Evolutionary conservation across 2,888 invertebrate genomes (phyloP), one percentile per base, ranked within the genome.

Genomic region (Protodeltote pygarga): DNA sequence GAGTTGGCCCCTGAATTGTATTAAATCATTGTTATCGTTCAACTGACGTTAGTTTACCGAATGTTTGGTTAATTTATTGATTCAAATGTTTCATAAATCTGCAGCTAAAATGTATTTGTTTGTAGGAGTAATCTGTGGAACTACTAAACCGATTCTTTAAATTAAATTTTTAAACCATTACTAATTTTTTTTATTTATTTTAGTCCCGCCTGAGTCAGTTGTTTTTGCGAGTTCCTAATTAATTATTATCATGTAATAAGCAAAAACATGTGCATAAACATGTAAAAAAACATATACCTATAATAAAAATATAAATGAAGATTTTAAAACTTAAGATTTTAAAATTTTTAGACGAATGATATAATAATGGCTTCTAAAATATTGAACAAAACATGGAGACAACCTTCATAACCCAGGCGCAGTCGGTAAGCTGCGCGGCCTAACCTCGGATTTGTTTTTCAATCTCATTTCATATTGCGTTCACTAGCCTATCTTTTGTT

Each of bases 401-500:
- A 44, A 38, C 65, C 65, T 55, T 60, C 46, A 46, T 15, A 39
- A 25, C 34, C 13, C 14, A 37, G 29, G 27, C 29, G 35, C 14
- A 37, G 29, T 27, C 29, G 35, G 23, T 44, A 42, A 38, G 16
- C 38, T 33, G 28, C 25, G 15, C 28, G 10, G 25, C 16, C 23
- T 42, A 53, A 53, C 65, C 55, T 65, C 45, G 47, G 38, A 50
- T 65, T 53, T 48, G 52, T 50, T 51, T 57, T 55, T 46, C 24
- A 65, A 61, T 39, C 42, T 42, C 11, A 42, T 55, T 50, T 32
- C 14, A 44, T 48, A 50, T 40, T 42, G 5, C 29, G 32, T 47
- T 29, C 31, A 14, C 38, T 19, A 44, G 32, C 14, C 25, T 51
- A 13, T 54, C 57, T 65, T 59, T 55, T 58, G 52, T 65, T 50